Base-by-base conservation (phyloP, 2,113 vertebrate species). In the Hepsetus odoe region DNA sequence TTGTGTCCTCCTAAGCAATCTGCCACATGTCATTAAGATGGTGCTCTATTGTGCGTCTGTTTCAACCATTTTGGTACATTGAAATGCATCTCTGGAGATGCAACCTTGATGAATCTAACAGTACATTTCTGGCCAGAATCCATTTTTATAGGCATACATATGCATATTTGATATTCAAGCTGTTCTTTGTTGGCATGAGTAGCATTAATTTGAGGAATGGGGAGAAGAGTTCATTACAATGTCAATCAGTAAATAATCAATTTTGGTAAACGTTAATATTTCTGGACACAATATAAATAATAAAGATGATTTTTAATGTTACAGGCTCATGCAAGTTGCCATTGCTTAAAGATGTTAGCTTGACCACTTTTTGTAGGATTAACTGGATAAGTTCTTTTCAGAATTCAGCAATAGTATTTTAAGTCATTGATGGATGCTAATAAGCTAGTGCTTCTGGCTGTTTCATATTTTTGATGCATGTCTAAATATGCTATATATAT, bases 1-100 rank as follows among this genome's bases (percentile, higher is more conserved):
- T 18, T 33, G 28, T 74, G 70, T 80, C 70, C 61, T 67, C 77
- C 3, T 33, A 20, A 38, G 33, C 61, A 74, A 80, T 79, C 69
- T 79, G 70, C 46, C 14, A 3, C 46, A 72, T 72, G 46, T 44
- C 38, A 32, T 74, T 74, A 80, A 72, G 28, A 24, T 22, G 62
- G 16, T 61, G 5, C 12, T 42, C 67, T 67, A 80, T 65, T 66
- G 59, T 58, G 61, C 14, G 10, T 49, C 58, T 32, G 28, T 67
- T 67, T 62, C 44, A 18, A 77, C 26, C 66, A 28, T 71, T 49
- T 72, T 58, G 56, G 53, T 65, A 18, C 35, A 35, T 55, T 66
- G 49, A 40, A 73, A 73, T 55, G 68, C 51, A 30, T 75, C 73
- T 66, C 73, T 35, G 33, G 33, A n/a, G 26, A 53, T 44, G 49